Evolutionary conservation across 2,888 invertebrate species (phyloP).

Genomic region (Clistopyga incitator): DNA sequence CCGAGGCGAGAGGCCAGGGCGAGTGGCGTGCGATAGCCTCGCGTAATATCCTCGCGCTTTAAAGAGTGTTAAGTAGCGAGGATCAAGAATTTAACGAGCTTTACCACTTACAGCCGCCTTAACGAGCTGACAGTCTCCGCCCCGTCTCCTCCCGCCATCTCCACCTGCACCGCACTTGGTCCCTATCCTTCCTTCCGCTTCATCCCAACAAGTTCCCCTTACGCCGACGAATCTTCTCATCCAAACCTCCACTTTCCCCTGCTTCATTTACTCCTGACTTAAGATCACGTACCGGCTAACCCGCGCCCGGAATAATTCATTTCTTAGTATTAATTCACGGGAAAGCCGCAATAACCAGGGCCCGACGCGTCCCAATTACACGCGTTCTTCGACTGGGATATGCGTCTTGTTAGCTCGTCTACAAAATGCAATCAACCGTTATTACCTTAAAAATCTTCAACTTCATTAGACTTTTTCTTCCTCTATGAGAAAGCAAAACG

Average conservation of each 20-base stretch:
- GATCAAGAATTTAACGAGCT: constrained; percentile 70
- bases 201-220: constrained; percentile 9
- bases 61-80: constrained; percentile 69
- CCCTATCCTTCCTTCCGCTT: constrained; percentile 43
- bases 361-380: constrained; percentile 65
- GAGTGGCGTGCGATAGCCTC: constrained; percentile 59
- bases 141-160: constrained; percentile 36
- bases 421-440: constrained; percentile 27
- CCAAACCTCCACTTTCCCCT: constrained; percentile 40
- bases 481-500: no score
- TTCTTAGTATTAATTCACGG: constrained; percentile 68
- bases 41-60: constrained; percentile 55
- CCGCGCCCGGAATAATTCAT: constrained; percentile 69
- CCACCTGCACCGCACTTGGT: constrained; percentile 9
- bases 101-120: constrained; percentile 68
- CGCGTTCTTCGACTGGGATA: constrained; percentile 38
- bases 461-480: no score
- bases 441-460: neutral
- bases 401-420: constrained; percentile 23
- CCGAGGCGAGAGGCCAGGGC: constrained; percentile 11
- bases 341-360: constrained; percentile 52
- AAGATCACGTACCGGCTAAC: constrained; percentile 64
- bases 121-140: constrained; percentile 65
- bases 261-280: constrained; percentile 65
- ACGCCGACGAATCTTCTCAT: constrained; percentile 47